phyloP scores from a whole-genome alignment of 92 coral and sea anemone genomes.

The Parazoanthus atlanticus region DNA sequence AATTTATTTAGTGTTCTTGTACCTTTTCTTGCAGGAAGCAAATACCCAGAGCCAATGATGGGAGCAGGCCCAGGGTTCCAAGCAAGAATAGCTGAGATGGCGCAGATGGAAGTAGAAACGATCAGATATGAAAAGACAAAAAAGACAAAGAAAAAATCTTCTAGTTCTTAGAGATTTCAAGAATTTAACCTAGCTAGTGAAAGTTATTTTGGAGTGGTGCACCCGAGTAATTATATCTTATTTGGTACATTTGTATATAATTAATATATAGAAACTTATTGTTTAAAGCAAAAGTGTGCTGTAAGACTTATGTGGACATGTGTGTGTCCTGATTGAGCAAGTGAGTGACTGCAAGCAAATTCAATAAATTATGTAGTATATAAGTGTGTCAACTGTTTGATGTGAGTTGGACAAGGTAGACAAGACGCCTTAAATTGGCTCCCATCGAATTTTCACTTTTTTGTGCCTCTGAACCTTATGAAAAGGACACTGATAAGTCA shows the following conservation, averaged over 20 bases:
- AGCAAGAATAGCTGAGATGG: slow-evolving; percentile 90
- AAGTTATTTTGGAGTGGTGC: neutral
- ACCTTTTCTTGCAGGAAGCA: slow-evolving; percentile 60
- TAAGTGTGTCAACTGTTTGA: neutral
- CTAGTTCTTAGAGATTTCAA: slow-evolving; percentile 51
- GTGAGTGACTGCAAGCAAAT: neutral
- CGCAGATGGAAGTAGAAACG: slow-evolving; percentile 92
- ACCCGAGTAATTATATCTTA: too few relatives aligned
- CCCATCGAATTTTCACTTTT: too few relatives aligned
- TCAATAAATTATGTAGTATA: neutral
- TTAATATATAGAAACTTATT: neutral
- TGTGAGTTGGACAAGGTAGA: neutral
- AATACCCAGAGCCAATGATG: slow-evolving; percentile 83
- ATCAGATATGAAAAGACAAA: slow-evolving; percentile 89
- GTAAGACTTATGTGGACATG: neutral
- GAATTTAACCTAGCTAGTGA: slow-evolving; percentile 25
- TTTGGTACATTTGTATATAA: neutral
- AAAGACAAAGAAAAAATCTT: slow-evolving; percentile 80
- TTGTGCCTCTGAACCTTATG: neutral
- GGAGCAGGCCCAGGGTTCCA: slow-evolving; percentile 91
- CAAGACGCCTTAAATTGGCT: neutral
- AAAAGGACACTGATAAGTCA: too few relatives aligned
- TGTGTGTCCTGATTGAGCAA: neutral
- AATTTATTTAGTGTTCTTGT: neutral
- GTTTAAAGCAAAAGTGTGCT: neutral